Evolutionary conservation across 2,113 vertebrate genomes (phyloP).

Genomic region (Crotalus helleri): DNA sequence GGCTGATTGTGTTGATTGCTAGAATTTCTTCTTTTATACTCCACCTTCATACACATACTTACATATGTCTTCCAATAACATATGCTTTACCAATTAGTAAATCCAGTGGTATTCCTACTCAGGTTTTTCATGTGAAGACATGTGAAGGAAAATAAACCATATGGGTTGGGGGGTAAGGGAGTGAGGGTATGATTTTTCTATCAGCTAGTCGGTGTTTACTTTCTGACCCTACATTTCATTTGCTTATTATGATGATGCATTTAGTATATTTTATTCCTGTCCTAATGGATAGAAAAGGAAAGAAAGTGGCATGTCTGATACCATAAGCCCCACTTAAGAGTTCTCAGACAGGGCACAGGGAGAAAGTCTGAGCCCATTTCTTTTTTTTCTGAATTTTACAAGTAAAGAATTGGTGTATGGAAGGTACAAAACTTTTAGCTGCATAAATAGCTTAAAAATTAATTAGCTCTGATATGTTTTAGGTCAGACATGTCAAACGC

Average conservation of each 20-base stretch:
- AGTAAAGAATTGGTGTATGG: neutral
- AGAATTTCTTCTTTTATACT: neutral
- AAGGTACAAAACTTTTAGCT: neutral
- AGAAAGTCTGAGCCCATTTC: neutral
- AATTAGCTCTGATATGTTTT: neutral
- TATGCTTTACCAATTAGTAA: neutral
- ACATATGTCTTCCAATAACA: neutral
- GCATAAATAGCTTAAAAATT: neutral
- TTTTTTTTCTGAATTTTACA: neutral
- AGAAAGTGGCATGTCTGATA: neutral
- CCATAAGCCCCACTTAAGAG: constrained; percentile 52
- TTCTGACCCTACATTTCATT: neutral
- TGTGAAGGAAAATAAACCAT: neutral
- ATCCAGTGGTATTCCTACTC: neutral
- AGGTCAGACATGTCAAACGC: too few relatives aligned
- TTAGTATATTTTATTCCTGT: neutral
- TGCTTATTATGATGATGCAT: neutral
- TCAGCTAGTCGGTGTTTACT: neutral
- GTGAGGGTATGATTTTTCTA: neutral
- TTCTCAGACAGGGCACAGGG: constrained; percentile 18
- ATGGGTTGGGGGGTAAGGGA: neutral
- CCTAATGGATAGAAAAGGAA: neutral
- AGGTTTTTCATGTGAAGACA: neutral
- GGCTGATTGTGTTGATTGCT: neutral
- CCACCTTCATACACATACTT: neutral